Conservation (phyloP, 2,113 vertebrate species). For the Vimba vimba region DNA sequence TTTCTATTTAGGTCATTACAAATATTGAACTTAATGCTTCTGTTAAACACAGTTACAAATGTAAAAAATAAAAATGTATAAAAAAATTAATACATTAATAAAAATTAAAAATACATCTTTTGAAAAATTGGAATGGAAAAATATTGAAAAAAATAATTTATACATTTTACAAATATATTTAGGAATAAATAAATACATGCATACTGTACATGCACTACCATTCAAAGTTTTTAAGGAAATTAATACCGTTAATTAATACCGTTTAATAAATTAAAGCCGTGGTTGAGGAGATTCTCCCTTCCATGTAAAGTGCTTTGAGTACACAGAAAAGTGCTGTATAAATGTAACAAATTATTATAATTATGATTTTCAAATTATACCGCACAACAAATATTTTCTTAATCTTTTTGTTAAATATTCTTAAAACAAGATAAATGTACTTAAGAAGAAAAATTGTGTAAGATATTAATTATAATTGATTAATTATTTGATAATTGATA, state of each 20-base stretch:
- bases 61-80: background rate
- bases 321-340: too few relatives aligned
- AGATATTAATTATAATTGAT: too few relatives aligned
- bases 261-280: too few relatives aligned
- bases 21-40: background rate
- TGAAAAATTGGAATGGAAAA: background rate
- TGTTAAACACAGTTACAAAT: background rate
- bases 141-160: background rate
- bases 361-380: too few relatives aligned
- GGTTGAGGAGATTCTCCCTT: too few relatives aligned
- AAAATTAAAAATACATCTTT: background rate
- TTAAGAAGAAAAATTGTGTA: too few relatives aligned
- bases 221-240: background rate
- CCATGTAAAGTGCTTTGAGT: too few relatives aligned
- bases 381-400: background rate
- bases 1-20: background rate
- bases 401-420: too few relatives aligned
- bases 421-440: too few relatives aligned
- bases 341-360: too few relatives aligned
- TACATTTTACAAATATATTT: background rate
- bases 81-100: background rate
- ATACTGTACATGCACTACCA: background rate
- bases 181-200: background rate
- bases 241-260: background rate
- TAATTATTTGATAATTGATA: too few relatives aligned